Base-by-base conservation (phyloP, 2,113 vertebrate species). In the Bufo bufo region DNA sequence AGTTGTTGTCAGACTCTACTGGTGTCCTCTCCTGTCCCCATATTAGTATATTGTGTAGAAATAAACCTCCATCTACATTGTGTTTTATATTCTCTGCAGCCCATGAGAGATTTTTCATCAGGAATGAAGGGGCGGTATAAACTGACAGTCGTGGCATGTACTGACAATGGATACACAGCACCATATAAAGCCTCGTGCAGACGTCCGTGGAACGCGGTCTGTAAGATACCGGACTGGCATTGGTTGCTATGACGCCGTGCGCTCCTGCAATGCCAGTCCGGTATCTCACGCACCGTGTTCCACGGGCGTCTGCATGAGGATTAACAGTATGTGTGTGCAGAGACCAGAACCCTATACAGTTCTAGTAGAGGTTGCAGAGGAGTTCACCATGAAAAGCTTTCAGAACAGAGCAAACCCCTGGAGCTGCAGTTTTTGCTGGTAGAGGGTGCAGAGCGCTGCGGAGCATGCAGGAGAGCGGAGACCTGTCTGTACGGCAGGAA, bases 1-100 rank as follows among this genome's bases (percentile, higher is more conserved):
- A 66, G 54, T 47, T 11, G 5, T 50, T 58, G 43, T 52, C 89
- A 89, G 89, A 85, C 74, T 77, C 87, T 89, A 90, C 85, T 91
- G 69, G 87, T 92, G 91, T 88, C 87, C 91, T 89, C 89, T 92
- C 88, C 89, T 92, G 91, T 88, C 89, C 72, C 12, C 63, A 65
- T 91, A 93, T 87, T 93, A 94, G 92, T 92, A 90, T 90, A 92
- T 92, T 95, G 94, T 95, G 92, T 94, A 94, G 93, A 94, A 96
- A 95, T 95, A 95, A 95, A 96, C 92, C 91, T 90, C 78, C 95
- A 94, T 95, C 92, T 94, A 78, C 56, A 86, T 77, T 84, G 71
- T 88, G 17, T 88, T 84, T 85, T 72, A 61, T 23, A 85, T 61
- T 77, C 72, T 85, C 23, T 85, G 66, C 63, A 85, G 54, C 43